These are phyloP conservation scores for Altica lythri DNA, from an alignment of 2,888 invertebrate genomes.

Conservation along the genomic window DNA sequence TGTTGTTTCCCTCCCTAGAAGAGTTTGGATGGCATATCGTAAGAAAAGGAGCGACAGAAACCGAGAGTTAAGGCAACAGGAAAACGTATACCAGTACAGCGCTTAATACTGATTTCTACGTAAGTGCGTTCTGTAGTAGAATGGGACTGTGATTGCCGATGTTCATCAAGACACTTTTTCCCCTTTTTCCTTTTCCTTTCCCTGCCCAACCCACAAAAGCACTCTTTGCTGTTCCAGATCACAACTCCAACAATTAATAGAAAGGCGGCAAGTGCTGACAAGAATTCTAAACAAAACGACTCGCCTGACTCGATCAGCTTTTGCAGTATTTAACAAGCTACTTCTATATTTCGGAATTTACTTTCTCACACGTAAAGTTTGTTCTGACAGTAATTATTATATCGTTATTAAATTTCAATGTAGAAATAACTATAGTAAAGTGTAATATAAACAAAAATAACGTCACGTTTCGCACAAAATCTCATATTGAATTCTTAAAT, in stretches of 20 bases:
- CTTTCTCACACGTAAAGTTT: background rate
- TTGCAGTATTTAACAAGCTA: background rate
- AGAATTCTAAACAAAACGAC: constrained; percentile 53
- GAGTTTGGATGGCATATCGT: background rate
- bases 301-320: constrained; percentile 1
- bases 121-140: constrained; percentile 55
- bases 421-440: no score
- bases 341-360: background rate
- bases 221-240: constrained; percentile 51
- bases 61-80: constrained; percentile 15
- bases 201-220: constrained; percentile 41
- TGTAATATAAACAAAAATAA: no score
- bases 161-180: constrained; percentile 55
- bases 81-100: constrained; percentile 32
- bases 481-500: no score
- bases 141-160: constrained; percentile 56
- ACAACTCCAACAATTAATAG: constrained; percentile 57
- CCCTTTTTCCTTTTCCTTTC: constrained; percentile 38
- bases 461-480: no score
- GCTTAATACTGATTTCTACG: constrained; percentile 53
- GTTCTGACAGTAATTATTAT: no score
- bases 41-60: constrained; percentile 3
- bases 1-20: constrained; percentile 6
- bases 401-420: no score
- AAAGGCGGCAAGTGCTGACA: constrained; percentile 54